A percentile compares a stretch with the other conserved stretches of the same genome.
Evolutionary conservation across 2,797 vertebrate species (phyloP).

Genomic region (Ara ararauna): DNA sequence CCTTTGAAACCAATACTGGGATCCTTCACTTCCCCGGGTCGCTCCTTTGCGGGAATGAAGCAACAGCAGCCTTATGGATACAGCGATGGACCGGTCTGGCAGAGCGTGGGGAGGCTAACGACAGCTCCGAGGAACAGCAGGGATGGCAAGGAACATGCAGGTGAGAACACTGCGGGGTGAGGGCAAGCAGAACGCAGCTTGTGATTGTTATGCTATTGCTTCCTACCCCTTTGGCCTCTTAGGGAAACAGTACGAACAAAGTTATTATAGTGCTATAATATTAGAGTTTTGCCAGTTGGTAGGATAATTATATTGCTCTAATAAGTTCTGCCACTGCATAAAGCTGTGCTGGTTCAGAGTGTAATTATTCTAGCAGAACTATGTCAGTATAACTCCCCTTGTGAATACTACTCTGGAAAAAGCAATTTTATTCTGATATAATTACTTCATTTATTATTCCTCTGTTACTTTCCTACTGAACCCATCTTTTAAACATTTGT

Average conservation of each 20-base stretch:
- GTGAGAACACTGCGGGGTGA: neutral
- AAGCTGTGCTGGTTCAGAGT: conserved; percentile 47
- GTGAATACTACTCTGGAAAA: conserved; percentile 44
- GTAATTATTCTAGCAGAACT: conserved; percentile 47
- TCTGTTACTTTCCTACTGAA: conserved; percentile 42
- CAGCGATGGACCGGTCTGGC: neutral
- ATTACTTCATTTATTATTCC: conserved; percentile 62
- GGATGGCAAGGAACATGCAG: neutral
- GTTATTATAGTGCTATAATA: conserved; percentile 10
- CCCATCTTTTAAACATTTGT: conserved; percentile 50
- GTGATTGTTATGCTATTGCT: neutral
- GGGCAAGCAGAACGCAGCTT: neutral
- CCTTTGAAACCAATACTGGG: neutral
- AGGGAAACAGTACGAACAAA: conserved; percentile 11
- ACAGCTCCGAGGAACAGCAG: neutral
- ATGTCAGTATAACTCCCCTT: conserved; percentile 29
- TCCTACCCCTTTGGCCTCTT: neutral
- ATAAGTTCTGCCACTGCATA: conserved; percentile 46
- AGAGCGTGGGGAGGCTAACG: neutral
- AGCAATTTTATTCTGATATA: conserved; percentile 54
- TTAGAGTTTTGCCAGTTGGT: conserved; percentile 35
- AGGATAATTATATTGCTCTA: conserved; percentile 47
- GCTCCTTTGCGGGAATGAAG: neutral
- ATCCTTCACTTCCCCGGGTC: neutral
- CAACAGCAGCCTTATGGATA: neutral